phyloP scores from a whole-genome alignment of 2,888 invertebrate species.

The Drosophila formosana region DNA sequence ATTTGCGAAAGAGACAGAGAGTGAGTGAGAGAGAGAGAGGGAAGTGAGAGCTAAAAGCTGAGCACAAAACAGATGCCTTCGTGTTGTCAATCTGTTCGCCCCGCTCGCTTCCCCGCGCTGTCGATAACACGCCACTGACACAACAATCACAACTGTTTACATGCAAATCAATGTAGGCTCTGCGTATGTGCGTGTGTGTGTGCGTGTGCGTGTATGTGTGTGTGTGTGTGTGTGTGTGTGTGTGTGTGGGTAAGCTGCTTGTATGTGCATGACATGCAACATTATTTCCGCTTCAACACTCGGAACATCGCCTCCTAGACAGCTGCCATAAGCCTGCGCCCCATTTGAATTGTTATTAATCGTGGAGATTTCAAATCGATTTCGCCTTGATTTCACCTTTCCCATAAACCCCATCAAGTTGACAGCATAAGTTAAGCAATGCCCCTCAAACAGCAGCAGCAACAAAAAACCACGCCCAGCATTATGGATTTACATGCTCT shows the following conservation, averaged over 20 bases:
- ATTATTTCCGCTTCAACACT: constrained; percentile 40
- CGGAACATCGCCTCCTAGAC: constrained; percentile 3
- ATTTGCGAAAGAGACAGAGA: constrained; percentile 7
- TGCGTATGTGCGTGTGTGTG: neutral
- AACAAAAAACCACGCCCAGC: neutral
- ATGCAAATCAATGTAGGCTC: constrained; percentile 52
- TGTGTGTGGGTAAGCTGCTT: constrained; percentile 17
- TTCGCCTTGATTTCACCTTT: constrained; percentile 15
- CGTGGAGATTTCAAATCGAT: constrained; percentile 20
- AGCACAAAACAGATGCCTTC: constrained; percentile 18
- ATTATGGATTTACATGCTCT: constrained; percentile 28
- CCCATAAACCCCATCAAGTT: constrained; percentile 13
- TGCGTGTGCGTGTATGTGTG: constrained; percentile 1
- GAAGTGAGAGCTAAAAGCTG: constrained; percentile 1
- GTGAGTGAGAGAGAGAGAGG: neutral
- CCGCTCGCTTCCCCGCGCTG: neutral
- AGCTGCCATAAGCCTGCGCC: constrained; percentile 7
- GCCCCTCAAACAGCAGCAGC: neutral
- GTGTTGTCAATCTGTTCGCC: neutral
- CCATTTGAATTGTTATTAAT: constrained; percentile 22
- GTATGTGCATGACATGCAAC: constrained; percentile 45
- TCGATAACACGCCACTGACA: constrained; percentile 20
- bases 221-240: constrained; percentile 4
- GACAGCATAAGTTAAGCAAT: constrained; percentile 20
- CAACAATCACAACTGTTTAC: constrained; percentile 49